These are phyloP conservation scores for Galagoides demidoff DNA, from an alignment of 2,797 vertebrate species.

Conservation along the genomic window DNA sequence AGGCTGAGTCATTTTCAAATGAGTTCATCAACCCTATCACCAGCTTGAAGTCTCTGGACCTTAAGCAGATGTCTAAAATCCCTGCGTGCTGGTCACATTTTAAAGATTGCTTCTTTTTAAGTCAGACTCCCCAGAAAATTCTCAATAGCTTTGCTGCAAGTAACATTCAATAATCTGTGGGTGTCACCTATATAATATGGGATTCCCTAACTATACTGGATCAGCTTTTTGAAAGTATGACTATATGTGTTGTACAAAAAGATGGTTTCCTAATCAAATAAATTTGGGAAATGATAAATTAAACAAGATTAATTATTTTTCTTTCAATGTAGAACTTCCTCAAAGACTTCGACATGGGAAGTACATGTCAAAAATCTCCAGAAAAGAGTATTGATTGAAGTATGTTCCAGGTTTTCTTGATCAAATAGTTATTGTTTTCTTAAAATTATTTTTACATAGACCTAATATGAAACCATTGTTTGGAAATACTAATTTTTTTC, in stretches of 20 bases:
- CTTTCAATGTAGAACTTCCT: background rate
- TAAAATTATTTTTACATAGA: background rate
- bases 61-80: background rate
- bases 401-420: constrained; percentile 34
- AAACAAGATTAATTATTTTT: background rate
- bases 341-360: background rate
- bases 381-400: background rate
- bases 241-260: background rate
- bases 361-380: background rate
- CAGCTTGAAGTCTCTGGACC: background rate
- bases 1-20: background rate
- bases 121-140: background rate
- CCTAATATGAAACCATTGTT: background rate
- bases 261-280: background rate
- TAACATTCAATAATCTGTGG: background rate
- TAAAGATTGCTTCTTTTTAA: constrained; percentile 27
- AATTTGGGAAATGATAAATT: background rate
- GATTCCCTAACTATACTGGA: background rate
- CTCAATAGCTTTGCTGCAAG: background rate
- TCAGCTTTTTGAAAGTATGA: background rate
- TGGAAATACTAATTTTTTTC: background rate
- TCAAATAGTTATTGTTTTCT: background rate
- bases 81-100: background rate
- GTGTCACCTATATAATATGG: background rate
- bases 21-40: background rate